phyloP scores from a whole-genome alignment of 2,888 invertebrate species.

The Candidula unifasciata region DNA sequence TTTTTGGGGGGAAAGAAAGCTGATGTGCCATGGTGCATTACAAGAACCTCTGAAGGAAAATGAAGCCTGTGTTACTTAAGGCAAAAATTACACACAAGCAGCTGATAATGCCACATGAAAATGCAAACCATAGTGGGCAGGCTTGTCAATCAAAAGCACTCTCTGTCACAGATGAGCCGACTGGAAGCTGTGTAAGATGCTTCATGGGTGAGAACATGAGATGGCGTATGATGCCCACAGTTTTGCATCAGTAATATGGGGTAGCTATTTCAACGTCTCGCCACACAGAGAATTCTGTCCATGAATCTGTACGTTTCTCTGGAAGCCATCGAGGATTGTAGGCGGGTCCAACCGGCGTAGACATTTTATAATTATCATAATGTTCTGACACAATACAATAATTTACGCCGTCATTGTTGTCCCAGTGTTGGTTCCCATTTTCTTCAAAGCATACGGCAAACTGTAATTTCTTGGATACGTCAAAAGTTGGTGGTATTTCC shows the following conservation, averaged over 20 bases:
- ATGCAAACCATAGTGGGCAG: not conserved
- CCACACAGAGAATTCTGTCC: slow-evolving; percentile 70
- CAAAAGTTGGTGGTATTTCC: slow-evolving; percentile 81
- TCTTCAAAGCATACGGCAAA: slow-evolving; percentile 91
- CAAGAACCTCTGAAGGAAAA: not conserved
- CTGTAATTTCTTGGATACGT: slow-evolving; percentile 81
- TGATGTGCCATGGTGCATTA: not conserved
- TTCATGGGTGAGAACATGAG: slow-evolving; percentile 9
- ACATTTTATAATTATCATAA: slow-evolving; percentile 50
- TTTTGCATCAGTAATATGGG: slow-evolving; percentile 68
- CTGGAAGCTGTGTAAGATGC: not conserved
- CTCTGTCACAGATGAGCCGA: not conserved
- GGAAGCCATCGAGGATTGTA: slow-evolving; percentile 49
- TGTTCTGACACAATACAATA: slow-evolving; percentile 83
- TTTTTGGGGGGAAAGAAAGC: not conserved
- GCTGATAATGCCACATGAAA: too few relatives aligned
- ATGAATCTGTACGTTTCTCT: slow-evolving; percentile 51
- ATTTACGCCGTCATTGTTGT: slow-evolving; percentile 91
- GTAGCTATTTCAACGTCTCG: slow-evolving; percentile 63
- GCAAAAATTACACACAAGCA: slow-evolving; percentile 7
- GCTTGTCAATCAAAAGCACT: not conserved
- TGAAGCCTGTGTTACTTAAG: not conserved
- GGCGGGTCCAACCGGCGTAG: slow-evolving; percentile 19
- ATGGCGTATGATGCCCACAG: not conserved
- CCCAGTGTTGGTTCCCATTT: slow-evolving; percentile 89